These are phyloP conservation scores for Salvelinus namaycush DNA, from an alignment of 2,113 vertebrate species.

Conservation along the genomic window DNA sequence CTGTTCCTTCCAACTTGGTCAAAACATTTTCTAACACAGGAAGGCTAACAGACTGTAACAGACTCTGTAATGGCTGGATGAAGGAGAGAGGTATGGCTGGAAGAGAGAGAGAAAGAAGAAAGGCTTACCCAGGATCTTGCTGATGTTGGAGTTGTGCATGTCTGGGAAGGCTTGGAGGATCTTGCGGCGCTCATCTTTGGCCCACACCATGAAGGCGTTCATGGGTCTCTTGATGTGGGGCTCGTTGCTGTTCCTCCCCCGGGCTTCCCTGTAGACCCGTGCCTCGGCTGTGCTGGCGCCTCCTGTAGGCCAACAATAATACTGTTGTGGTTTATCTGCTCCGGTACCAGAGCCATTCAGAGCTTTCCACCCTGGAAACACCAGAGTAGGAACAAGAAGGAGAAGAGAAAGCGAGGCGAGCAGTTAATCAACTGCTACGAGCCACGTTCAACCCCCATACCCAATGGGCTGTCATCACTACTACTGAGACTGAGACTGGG, in stretches of 20 bases:
- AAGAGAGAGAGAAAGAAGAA: slow-evolving; percentile 12
- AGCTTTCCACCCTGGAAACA: slow-evolving; percentile 83
- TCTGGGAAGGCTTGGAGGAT: slow-evolving; percentile 99
- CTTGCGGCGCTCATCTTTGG: slow-evolving; percentile 97
- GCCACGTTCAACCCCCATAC: slow-evolving; percentile 45
- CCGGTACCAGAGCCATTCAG: slow-evolving; percentile 84
- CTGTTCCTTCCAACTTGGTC: too few relatives aligned
- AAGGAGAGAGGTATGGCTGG: not conserved
- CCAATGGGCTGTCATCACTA: slow-evolving; percentile 17
- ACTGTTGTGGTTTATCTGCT: slow-evolving; percentile 90
- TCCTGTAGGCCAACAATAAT: slow-evolving; percentile 98
- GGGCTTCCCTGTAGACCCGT: slow-evolving; percentile 92
- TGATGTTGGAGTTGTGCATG: slow-evolving; percentile 99
- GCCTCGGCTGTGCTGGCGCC: slow-evolving; percentile 95
- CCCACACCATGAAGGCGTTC: slow-evolving; percentile 99
- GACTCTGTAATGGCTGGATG: slow-evolving; percentile 14
- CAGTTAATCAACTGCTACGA: slow-evolving; percentile 74
- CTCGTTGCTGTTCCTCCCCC: slow-evolving; percentile 93
- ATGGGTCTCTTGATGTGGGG: slow-evolving; percentile 99
- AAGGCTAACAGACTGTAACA: not conserved
- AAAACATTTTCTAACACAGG: not conserved
- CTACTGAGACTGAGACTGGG: too few relatives aligned
- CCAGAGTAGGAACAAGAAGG: slow-evolving; percentile 85
- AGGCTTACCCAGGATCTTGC: slow-evolving; percentile 96
- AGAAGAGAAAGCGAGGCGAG: slow-evolving; percentile 69